A percentile compares a stretch with the other conserved stretches of the same genome.
phyloP scores from a whole-genome alignment of 1,140 invertebrate species.

The Matsumurasca onukii region DNA sequence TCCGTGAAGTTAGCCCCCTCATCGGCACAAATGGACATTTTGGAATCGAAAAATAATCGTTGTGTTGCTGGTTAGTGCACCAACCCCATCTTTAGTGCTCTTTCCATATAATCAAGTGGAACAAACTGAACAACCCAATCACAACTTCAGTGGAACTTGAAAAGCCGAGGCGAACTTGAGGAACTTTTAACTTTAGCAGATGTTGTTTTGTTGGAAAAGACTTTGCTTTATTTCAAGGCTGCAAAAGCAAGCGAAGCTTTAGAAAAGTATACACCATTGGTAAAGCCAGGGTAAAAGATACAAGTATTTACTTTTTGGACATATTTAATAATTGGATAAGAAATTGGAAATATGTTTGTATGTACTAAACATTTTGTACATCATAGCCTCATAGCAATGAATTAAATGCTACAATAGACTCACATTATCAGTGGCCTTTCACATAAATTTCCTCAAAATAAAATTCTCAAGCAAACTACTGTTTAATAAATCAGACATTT shows the following conservation, averaged over 20 bases:
- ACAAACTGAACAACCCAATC: conserved; percentile 50
- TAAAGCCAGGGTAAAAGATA: not conserved
- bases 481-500: too few relatives aligned
- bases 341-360: not conserved
- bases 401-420: too few relatives aligned
- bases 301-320: not conserved
- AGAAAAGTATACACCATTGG: conserved; percentile 35
- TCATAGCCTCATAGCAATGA: too few relatives aligned
- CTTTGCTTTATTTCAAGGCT: conserved; percentile 54
- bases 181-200: conserved; percentile 57
- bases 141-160: conserved; percentile 64
- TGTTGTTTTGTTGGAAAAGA: conserved; percentile 65
- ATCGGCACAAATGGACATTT: not conserved
- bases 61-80: conserved; percentile 54
- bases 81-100: too few relatives aligned
- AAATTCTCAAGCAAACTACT: too few relatives aligned
- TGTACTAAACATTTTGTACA: not conserved
- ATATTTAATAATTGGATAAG: not conserved
- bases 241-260: conserved; percentile 55
- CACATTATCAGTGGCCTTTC: too few relatives aligned
- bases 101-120: conserved; percentile 56
- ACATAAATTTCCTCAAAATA: too few relatives aligned
- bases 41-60: conserved; percentile 31
- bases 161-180: conserved; percentile 52
- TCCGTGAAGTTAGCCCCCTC: too few relatives aligned